phyloP scores from a whole-genome alignment of 1,140 invertebrate species.

The Drosophila burlai region DNA sequence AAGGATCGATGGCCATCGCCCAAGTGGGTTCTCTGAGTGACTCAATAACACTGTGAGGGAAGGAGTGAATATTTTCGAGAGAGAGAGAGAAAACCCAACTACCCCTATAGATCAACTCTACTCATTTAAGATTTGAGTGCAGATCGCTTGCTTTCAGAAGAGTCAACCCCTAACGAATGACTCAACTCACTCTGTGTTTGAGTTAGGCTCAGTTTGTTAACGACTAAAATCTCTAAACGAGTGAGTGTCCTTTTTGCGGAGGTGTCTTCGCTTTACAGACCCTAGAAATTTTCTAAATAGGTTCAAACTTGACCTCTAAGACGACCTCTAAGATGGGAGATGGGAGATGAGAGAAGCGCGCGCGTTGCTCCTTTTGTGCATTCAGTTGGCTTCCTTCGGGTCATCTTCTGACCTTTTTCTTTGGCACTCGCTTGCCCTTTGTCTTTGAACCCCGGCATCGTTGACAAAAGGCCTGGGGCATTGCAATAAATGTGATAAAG shows the following conservation, averaged over 20 bases:
- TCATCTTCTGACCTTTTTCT: constrained; percentile 71
- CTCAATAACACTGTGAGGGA: background rate
- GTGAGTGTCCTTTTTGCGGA: constrained; percentile 1
- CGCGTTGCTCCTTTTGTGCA: constrained; percentile 71
- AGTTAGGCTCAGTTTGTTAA: constrained; percentile 5
- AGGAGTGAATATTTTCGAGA: background rate
- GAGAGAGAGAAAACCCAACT: background rate
- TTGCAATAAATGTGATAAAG: constrained; percentile 82
- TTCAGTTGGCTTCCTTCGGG: constrained; percentile 28
- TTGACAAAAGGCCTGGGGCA: constrained; percentile 69
- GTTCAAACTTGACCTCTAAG: constrained; percentile 75
- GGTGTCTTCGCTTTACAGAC: constrained; percentile 10
- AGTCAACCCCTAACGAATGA: constrained; percentile 13
- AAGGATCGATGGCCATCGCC: constrained; percentile 69
- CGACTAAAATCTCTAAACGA: constrained; percentile 15
- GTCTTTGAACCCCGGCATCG: constrained; percentile 34
- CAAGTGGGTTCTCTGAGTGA: constrained; percentile 35
- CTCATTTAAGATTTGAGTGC: constrained; percentile 1
- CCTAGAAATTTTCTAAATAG: constrained; percentile 37
- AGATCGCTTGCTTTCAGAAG: background rate
- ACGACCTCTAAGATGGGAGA: constrained; percentile 64
- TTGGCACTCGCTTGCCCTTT: constrained; percentile 69
- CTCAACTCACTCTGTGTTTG: constrained; percentile 5
- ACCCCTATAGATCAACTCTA: constrained; percentile 15
- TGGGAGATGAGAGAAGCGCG: constrained; percentile 32